These are phyloP conservation scores for Micoletzkya japonica DNA, from an alignment of 2,888 invertebrate species.

Conservation along the genomic window DNA sequence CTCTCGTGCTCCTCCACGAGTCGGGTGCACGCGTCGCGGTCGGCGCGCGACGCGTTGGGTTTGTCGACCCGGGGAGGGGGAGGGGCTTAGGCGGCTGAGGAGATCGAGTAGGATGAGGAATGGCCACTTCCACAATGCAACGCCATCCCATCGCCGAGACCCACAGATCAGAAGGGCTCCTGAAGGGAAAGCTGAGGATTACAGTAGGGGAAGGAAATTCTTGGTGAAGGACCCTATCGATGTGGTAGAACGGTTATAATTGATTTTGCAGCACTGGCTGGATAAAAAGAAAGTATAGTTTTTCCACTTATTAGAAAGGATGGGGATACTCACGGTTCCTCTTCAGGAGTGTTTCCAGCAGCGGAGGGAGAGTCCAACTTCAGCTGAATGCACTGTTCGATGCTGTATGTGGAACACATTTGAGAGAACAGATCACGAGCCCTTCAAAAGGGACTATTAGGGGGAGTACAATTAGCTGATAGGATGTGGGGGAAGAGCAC, in stretches of 20 bases:
- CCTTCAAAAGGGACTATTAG: constrained; percentile 68
- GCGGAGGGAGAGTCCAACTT: constrained; percentile 50
- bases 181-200: background rate
- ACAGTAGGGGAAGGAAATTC: background rate
- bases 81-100: constrained; percentile 13
- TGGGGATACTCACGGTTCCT: background rate
- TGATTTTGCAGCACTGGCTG: background rate
- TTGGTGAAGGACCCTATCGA: background rate
- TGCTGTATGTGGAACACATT: constrained; percentile 84
- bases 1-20: constrained; percentile 8
- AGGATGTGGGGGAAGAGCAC: background rate
- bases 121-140: constrained; percentile 52
- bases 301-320: background rate
- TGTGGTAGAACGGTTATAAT: background rate
- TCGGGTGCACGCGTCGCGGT: constrained; percentile 7
- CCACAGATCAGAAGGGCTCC: constrained; percentile 79
- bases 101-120: constrained; percentile 32
- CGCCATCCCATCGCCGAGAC: constrained; percentile 73
- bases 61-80: background rate
- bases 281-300: background rate
- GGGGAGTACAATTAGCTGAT: background rate
- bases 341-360: background rate
- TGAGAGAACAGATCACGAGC: constrained; percentile 82
- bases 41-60: constrained; percentile 7
- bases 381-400: constrained; percentile 83